Evolutionary conservation across 2,113 vertebrate genomes (phyloP).

Genomic region (Oenanthe melanoleuca): DNA sequence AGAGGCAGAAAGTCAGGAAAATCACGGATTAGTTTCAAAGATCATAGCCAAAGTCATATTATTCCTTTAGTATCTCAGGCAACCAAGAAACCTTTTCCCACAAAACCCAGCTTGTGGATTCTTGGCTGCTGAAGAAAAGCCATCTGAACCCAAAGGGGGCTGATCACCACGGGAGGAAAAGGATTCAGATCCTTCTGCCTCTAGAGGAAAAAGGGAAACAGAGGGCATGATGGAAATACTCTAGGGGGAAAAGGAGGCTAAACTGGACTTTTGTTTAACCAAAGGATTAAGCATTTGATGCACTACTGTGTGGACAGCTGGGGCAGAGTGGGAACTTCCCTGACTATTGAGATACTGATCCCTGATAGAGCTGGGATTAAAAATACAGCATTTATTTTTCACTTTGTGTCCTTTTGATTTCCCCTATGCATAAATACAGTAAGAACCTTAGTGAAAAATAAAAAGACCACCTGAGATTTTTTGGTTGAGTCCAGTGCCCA

Average conservation of each 20-base stretch:
- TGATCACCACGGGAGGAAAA: not conserved
- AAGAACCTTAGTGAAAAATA: not conserved
- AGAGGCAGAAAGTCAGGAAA: constrained; percentile 8
- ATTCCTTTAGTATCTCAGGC: not conserved
- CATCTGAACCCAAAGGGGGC: not conserved
- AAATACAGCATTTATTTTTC: not conserved
- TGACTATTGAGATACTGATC: not conserved
- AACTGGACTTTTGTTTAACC: not conserved
- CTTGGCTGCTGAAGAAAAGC: not conserved
- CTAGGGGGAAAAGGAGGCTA: not conserved
- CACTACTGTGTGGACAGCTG: not conserved
- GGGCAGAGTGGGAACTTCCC: not conserved
- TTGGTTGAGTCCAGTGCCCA: not conserved
- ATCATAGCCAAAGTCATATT: not conserved
- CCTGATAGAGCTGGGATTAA: not conserved
- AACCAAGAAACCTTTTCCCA: not conserved
- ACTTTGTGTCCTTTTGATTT: not conserved
- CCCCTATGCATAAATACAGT: not conserved
- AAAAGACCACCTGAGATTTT: not conserved
- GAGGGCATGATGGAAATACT: not conserved
- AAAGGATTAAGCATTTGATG: not conserved
- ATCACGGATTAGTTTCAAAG: constrained; percentile 10
- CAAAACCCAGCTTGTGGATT: not conserved
- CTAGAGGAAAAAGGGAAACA: not conserved
- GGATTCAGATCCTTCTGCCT: not conserved